Evolutionary conservation across 2,113 vertebrate species (phyloP).

Genomic region (Seriola quinqueradiata): DNA sequence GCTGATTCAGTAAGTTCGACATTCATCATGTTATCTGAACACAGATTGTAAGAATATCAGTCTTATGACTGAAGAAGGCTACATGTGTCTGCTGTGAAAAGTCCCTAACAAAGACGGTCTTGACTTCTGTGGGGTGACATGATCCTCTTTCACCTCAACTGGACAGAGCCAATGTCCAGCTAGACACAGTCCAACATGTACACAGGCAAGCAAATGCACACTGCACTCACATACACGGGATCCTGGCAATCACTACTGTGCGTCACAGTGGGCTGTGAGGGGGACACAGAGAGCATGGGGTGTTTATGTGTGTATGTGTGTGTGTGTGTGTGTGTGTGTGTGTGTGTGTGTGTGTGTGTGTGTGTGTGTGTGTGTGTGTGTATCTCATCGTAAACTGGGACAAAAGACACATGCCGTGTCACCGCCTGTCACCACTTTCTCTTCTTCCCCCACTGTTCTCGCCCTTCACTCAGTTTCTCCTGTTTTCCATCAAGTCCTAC

Average conservation of each 20-base stretch:
- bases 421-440: slow-evolving; percentile 77
- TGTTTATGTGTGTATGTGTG: slow-evolving; percentile 64
- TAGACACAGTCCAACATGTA: slow-evolving; percentile 6
- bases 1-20: slow-evolving; percentile 5
- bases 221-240: slow-evolving; percentile 16
- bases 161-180: slow-evolving; percentile 23
- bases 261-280: slow-evolving; percentile 58
- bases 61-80: background rate
- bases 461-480: slow-evolving; percentile 51
- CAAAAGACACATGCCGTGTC: slow-evolving; percentile 71
- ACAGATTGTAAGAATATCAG: slow-evolving; percentile 2
- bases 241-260: slow-evolving; percentile 52
- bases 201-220: slow-evolving; percentile 25
- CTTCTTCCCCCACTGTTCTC: slow-evolving; percentile 40
- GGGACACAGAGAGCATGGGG: slow-evolving; percentile 62
- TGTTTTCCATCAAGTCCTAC: slow-evolving; percentile 8
- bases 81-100: background rate
- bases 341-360: slow-evolving; percentile 19
- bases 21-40: slow-evolving; percentile 16
- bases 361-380: slow-evolving; percentile 63
- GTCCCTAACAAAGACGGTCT: slow-evolving; percentile 27
- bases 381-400: slow-evolving; percentile 77
- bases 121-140: background rate
- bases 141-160: slow-evolving; percentile 20
- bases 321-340: no score